phyloP scores from a whole-genome alignment of 1,140 invertebrate species.

The Trigoniulus corallinus region DNA sequence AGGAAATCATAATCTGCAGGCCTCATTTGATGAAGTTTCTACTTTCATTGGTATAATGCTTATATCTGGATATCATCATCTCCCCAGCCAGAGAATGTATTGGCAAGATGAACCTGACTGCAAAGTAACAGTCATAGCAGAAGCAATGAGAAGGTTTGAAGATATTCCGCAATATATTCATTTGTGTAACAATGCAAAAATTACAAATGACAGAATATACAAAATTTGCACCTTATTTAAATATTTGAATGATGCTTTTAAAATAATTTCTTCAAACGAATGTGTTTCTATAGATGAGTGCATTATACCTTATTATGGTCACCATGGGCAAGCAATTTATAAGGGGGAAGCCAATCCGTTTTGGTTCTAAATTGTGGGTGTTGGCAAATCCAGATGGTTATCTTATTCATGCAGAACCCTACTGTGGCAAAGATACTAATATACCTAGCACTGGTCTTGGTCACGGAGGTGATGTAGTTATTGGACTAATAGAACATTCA shows the following conservation, averaged over 20 bases:
- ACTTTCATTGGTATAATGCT: too few relatives aligned
- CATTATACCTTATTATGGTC: slow-evolving; percentile 14
- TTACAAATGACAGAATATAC: slow-evolving; percentile 19
- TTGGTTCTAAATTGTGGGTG: slow-evolving; percentile 14
- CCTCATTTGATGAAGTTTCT: too few relatives aligned
- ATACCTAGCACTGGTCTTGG: neutral
- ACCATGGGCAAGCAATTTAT: slow-evolving; percentile 14
- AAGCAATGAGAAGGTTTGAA: slow-evolving; percentile 14
- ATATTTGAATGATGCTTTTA: slow-evolving; percentile 18
- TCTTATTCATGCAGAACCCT: slow-evolving; percentile 6
- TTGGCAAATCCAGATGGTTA: neutral
- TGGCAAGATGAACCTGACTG: slow-evolving; percentile 8
- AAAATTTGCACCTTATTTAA: slow-evolving; percentile 17
- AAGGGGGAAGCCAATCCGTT: too few relatives aligned
- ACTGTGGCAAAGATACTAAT: neutral
- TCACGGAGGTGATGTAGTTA: neutral
- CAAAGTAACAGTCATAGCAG: slow-evolving; percentile 11
- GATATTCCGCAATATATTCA: slow-evolving; percentile 16
- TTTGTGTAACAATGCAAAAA: slow-evolving; percentile 17
- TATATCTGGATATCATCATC: neutral
- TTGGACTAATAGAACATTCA: too few relatives aligned
- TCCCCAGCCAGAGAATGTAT: slow-evolving; percentile 1
- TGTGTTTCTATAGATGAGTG: slow-evolving; percentile 11
- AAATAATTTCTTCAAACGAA: slow-evolving; percentile 8
- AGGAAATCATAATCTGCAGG: too few relatives aligned